Base-by-base conservation (phyloP, 2,888 invertebrate genomes). In the Pristionchus japonicus region DNA sequence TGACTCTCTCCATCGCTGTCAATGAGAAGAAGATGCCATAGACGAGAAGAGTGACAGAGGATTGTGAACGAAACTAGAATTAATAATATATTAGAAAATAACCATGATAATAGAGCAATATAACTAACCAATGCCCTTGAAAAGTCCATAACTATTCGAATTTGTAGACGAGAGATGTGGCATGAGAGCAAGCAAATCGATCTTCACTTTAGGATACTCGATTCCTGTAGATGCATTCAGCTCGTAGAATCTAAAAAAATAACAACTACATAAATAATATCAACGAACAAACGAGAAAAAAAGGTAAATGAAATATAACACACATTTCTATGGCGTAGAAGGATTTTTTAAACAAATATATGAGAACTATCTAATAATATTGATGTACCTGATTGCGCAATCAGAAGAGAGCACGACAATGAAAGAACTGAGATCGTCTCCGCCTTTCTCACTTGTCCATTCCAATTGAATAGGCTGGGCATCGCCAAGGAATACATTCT, bases 191-290 rank as follows among this genome's bases (percentile, higher is more conserved):
- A 84, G 61, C 6, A 84, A 61, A 61, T 84, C 61, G 3, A 84
- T 31, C n/a, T 84, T 84, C n/a, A 84, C 84, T 61, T 40, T 34
- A 4, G 84, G 57, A 61, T 84, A 84, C 20, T 84, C 84, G 3
- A 84, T 23, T 37, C 84, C 84, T 2, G 37, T 61, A 15, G 57
- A 57, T 13, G 23, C 37, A 84, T 84, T 43, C 23, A 61, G 27
- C 15, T 84, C 84, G 61, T 84, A 84, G 61, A 84, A 84, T 40
- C 84, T 84, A 37, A 57, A 84, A 61, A n/a, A 20, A 47, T 27
- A 23, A 37, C 37, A 74, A n/a, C n/a, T n/a, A n/a, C n/a, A n/a
- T n/a, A n/a, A n/a, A n/a, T n/a, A n/a, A n/a, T n/a, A n/a, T n/a
- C n/a, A n/a, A n/a, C n/a, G n/a, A n/a, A n/a, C n/a, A n/a, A n/a